Percentiles rank a stretch among this genome's conserved stretches.
Evolutionary conservation across 2,797 vertebrate species (phyloP).

Genomic region (Myotis pilosus): DNA sequence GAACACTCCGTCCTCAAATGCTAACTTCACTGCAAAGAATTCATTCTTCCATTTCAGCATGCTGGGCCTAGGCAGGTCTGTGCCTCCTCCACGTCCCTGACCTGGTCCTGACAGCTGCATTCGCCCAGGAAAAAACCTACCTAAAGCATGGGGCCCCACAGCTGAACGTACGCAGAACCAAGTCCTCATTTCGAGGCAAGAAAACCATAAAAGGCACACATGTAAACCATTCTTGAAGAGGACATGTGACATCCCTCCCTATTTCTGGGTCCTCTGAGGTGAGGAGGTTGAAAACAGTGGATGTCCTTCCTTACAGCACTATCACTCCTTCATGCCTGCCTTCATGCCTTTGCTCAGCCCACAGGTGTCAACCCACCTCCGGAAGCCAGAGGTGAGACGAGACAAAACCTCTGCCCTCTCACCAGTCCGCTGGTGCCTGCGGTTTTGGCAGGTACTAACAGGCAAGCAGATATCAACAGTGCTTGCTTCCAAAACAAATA

Average conservation of each 20-base stretch:
- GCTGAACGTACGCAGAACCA: background rate
- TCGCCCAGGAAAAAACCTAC: background rate
- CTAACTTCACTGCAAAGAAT: background rate
- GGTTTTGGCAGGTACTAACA: constrained; percentile 51
- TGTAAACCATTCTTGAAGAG: no score
- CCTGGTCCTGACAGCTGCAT: background rate
- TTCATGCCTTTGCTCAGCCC: background rate
- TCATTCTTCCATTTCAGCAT: background rate
- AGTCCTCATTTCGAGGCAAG: background rate
- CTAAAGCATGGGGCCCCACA: background rate
- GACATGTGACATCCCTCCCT: background rate
- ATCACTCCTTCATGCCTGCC: background rate
- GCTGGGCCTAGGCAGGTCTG: background rate
- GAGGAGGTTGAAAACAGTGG: background rate
- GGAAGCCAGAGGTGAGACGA: background rate
- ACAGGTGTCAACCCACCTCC: background rate
- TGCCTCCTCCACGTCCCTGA: background rate
- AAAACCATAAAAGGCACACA: background rate
- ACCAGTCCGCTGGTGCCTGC: background rate
- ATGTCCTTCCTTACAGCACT: background rate
- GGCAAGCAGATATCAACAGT: constrained; percentile 56
- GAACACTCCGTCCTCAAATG: background rate
- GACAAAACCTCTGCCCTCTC: constrained; percentile 46
- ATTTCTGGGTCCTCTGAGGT: background rate
- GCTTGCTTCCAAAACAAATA: constrained; percentile 75